These are phyloP conservation scores for Acholoe squamosa DNA, from an alignment of 2,888 invertebrate species.

Conservation along the genomic window DNA sequence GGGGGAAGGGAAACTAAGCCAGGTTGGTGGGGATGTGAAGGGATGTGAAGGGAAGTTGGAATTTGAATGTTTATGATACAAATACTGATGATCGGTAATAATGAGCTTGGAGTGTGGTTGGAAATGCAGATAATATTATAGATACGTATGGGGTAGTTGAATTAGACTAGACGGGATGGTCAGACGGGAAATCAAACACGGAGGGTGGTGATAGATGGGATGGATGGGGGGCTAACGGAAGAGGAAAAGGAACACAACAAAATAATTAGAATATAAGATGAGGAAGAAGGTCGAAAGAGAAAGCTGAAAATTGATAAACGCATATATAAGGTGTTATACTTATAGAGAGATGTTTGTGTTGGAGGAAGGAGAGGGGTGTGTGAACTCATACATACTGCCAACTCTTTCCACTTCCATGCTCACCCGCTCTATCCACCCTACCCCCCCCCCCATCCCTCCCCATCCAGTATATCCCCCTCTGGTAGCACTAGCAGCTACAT, in stretches of 20 bases:
- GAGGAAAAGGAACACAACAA: too few species aligned
- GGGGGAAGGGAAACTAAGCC: neutral
- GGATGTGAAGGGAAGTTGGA: too few species aligned
- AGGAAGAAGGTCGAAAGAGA: neutral
- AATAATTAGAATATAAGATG: neutral
- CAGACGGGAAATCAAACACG: neutral
- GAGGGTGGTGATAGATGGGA: neutral
- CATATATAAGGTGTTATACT: too few species aligned
- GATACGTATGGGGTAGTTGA: neutral
- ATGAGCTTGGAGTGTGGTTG: too few species aligned
- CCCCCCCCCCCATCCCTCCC: neutral
- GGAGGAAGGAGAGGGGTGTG: neutral
- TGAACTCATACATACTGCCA: neutral
- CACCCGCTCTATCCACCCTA: too few species aligned
- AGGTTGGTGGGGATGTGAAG: neutral
- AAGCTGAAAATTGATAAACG: neutral
- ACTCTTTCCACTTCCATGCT: neutral
- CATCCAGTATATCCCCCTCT: too few species aligned
- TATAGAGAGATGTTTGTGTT: neutral
- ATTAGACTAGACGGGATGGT: neutral
- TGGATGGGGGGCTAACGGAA: too few species aligned
- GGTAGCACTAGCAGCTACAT: neutral
- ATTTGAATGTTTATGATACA: too few species aligned
- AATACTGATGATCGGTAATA: too few species aligned
- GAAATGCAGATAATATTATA: too few species aligned